phyloP scores from a whole-genome alignment of 2,797 vertebrate genomes.

The Coracias cyanogaster region DNA sequence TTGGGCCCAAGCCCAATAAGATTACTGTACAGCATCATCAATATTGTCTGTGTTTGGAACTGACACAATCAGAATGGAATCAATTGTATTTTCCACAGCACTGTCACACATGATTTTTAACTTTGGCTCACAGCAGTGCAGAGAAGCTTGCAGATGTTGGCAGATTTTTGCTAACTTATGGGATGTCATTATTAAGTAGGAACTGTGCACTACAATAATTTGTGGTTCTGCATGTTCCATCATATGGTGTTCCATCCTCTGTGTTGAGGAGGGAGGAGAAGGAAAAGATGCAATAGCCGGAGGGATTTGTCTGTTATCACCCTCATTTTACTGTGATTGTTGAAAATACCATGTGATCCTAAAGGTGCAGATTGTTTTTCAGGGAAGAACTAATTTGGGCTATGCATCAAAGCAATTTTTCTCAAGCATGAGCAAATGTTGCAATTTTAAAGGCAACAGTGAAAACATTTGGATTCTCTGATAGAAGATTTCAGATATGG shows the following conservation, averaged over 20 bases:
- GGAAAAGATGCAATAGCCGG: conserved; percentile 49
- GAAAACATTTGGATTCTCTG: conserved; percentile 26
- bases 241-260: conserved; percentile 53
- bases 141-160: conserved; percentile 81
- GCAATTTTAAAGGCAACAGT: background rate
- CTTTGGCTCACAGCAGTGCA: conserved; percentile 78
- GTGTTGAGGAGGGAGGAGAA: conserved; percentile 46
- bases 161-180: conserved; percentile 79
- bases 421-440: conserved; percentile 7
- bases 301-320: conserved; percentile 65
- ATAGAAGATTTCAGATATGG: conserved; percentile 31
- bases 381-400: conserved; percentile 61
- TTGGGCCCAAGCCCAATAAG: conserved; percentile 83
- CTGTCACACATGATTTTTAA: conserved; percentile 83
- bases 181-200: conserved; percentile 81
- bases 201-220: conserved; percentile 71
- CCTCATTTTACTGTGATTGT: conserved; percentile 65
- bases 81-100: conserved; percentile 82
- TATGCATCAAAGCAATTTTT: conserved; percentile 48
- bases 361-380: conserved; percentile 50
- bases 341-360: conserved; percentile 55
- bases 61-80: conserved; percentile 84
- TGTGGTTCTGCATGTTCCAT: conserved; percentile 73
- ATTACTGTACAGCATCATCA: conserved; percentile 84
- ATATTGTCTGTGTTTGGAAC: conserved; percentile 82